Percentiles rank a stretch among this genome's conserved stretches.
Evolutionary conservation across 2,113 vertebrate species (phyloP).

Genomic region (Alethe castanea): DNA sequence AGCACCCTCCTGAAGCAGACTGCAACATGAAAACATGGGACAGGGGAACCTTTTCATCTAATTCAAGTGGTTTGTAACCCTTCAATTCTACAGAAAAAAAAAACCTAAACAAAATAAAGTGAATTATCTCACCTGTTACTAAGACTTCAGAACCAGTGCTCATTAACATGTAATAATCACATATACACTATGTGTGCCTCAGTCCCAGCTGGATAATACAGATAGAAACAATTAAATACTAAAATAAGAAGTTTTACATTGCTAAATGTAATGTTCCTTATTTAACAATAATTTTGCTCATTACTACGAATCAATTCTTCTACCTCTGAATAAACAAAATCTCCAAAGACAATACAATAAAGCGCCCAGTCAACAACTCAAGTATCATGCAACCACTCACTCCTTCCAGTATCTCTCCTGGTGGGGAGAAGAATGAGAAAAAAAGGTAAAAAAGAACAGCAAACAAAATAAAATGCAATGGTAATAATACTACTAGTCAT

Average conservation of each 20-base stretch:
- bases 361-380: background rate
- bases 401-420: background rate
- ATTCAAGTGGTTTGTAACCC: background rate
- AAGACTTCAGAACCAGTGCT: background rate
- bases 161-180: background rate
- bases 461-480: background rate
- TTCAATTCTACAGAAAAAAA: background rate
- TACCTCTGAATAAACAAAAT: background rate
- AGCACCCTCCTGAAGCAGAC: background rate
- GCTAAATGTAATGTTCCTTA: background rate
- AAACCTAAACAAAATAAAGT: background rate
- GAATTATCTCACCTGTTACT: background rate
- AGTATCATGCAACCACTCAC: background rate
- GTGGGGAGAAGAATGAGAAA: background rate
- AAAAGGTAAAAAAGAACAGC: background rate
- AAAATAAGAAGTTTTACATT: background rate
- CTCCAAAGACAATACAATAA: background rate
- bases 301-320: background rate
- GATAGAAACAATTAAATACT: background rate
- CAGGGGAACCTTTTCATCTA: background rate
- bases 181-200: rapidly evolving
- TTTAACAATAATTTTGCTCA: background rate
- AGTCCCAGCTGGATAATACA: background rate
- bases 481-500: background rate
- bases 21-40: background rate